Evolutionary conservation across 2,888 invertebrate genomes (phyloP).

Genomic region (Graphium colonna): DNA sequence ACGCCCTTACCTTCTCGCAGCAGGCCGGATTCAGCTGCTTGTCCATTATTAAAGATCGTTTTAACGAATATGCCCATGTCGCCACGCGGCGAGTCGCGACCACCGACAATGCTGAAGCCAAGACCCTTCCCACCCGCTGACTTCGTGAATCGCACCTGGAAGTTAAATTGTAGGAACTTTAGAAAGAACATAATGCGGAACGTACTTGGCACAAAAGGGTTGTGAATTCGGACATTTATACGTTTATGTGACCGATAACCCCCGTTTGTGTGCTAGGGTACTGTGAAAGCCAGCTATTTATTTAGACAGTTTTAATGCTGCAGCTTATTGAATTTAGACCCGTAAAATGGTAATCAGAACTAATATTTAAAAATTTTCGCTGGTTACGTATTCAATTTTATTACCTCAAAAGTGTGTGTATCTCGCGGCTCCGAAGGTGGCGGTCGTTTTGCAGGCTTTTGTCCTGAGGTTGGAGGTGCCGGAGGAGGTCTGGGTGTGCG

Average conservation of each 20-base stretch:
- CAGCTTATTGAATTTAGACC: no score
- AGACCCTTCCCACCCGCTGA: slow-evolving; percentile 91
- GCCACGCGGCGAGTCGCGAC: slow-evolving; percentile 90
- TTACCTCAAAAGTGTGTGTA: slow-evolving; percentile 66
- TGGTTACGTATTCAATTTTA: no score
- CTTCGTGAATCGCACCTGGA: slow-evolving; percentile 84
- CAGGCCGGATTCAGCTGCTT: slow-evolving; percentile 89
- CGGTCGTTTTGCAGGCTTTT: slow-evolving; percentile 48
- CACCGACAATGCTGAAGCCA: slow-evolving; percentile 94
- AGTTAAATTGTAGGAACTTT: slow-evolving; percentile 12
- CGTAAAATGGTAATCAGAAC: no score
- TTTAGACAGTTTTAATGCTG: no score
- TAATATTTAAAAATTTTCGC: no score
- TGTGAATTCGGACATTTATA: neutral
- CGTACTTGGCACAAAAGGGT: neutral
- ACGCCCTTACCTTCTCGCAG: slow-evolving; percentile 86
- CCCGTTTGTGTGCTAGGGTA: slow-evolving; percentile 1
- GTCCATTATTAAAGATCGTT: slow-evolving; percentile 91
- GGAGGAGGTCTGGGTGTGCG: slow-evolving; percentile 63
- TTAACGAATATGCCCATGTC: slow-evolving; percentile 94
- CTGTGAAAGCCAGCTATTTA: neutral
- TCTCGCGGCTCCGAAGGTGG: slow-evolving; percentile 69
- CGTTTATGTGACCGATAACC: neutral
- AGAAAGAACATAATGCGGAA: neutral
- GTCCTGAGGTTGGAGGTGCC: slow-evolving; percentile 46